Evolutionary conservation across 2,113 vertebrate species (phyloP), one percentile per base, ranked within the genome.

Genomic region (Urocolius indicus): DNA sequence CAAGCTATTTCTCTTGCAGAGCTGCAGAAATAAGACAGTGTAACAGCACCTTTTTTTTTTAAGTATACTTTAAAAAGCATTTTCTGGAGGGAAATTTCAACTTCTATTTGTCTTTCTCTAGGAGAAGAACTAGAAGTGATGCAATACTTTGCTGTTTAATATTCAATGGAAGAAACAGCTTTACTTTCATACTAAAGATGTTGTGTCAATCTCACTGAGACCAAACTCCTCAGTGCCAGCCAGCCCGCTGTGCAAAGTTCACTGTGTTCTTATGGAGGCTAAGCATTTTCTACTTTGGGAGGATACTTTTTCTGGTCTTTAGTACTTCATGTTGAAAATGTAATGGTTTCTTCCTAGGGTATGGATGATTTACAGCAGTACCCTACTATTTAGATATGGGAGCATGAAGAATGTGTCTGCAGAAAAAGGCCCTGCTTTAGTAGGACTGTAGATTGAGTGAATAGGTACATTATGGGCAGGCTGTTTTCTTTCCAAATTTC

Each of bases 391-490:
- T 77, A 73, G 83, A 69, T 78, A 62, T 15, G 36, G 59, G 68
- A 92, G 57, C 46, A 84, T 45, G 89, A 69, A 91, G 71, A 84
- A 87, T 62, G 54, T 58, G 45, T 88, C 85, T 92, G 84, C 29
- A 8, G 87, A 36, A 82, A 79, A 89, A 85, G 32, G 24, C 54
- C 32, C 73, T 78, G 43, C 65, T 84, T 91, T 82, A 85, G 87
- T 21, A 84, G 65, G 45, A 62, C 66, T 81, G 66, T 94, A 77
- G 91, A 87, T 79, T 34, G 75, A 76, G 34, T 66, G 59, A 54
- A 87, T 94, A 81, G 69, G 54, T 90, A 41, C 69, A 36, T 95
- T 93, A 55, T 81, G 62, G 21, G 46, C 52, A 92, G 54, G 55
- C 68, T 89, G 51, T 41, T 73, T 91, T 79, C 38, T 12, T 77